Conservation (phyloP, 1,140 invertebrate genomes). For the Heliconius himera region DNA sequence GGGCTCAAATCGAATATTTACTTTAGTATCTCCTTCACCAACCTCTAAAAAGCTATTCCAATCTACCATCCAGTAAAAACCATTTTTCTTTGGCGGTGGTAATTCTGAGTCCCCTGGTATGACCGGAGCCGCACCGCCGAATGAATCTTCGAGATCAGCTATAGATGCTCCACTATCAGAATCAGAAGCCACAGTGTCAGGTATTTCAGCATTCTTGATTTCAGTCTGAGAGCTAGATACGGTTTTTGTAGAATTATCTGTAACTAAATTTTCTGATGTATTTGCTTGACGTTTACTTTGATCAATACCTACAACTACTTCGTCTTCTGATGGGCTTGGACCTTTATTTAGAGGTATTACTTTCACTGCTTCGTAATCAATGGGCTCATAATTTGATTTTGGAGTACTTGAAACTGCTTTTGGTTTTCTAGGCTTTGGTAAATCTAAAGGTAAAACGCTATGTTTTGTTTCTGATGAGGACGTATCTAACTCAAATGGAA, state of each 20-base stretch:
- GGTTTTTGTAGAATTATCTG: slow-evolving; percentile 23
- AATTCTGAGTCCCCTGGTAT: slow-evolving; percentile 82
- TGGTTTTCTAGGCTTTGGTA: slow-evolving; percentile 62
- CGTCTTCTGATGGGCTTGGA: slow-evolving; percentile 60
- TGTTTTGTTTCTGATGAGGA: slow-evolving; percentile 65
- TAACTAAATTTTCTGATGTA: slow-evolving; percentile 50
- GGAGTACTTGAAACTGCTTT: slow-evolving; percentile 51
- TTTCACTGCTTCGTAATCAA: slow-evolving; percentile 73
- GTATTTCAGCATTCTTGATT: slow-evolving; percentile 41
- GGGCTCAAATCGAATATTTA: slow-evolving; percentile 89
- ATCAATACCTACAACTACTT: slow-evolving; percentile 64
- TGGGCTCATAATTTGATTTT: slow-evolving; percentile 59
- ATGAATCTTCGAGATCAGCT: slow-evolving; percentile 88
- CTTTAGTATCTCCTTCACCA: slow-evolving; percentile 88
- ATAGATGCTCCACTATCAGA: slow-evolving; percentile 77
- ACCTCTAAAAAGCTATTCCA: slow-evolving; percentile 93
- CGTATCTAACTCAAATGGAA: slow-evolving; percentile 70
- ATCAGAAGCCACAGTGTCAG: slow-evolving; percentile 58
- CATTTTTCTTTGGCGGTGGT: slow-evolving; percentile 86
- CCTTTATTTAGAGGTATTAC: slow-evolving; percentile 72
- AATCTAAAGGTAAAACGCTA: slow-evolving; percentile 58
- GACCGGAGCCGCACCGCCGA: slow-evolving; percentile 84
- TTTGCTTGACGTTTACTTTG: slow-evolving; percentile 73
- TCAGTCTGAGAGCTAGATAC: slow-evolving; percentile 40
- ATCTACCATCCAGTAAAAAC: slow-evolving; percentile 91